Percentiles rank a stretch among this genome's conserved stretches.
Conservation (phyloP, 2,797 vertebrate species). For the Anas georgica region DNA sequence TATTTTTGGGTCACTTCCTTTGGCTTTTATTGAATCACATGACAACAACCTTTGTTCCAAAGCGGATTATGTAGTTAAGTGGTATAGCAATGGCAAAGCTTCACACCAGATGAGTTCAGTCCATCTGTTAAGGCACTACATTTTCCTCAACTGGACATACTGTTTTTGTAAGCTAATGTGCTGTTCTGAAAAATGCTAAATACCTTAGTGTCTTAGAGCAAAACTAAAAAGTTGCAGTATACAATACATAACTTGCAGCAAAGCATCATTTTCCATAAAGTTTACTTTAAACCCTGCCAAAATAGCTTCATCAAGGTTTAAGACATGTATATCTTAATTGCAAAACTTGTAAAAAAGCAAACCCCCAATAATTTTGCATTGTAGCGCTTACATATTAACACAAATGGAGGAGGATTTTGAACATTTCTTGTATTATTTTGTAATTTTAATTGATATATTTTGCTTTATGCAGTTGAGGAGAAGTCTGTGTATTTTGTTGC, state of each 20-base stretch:
- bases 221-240: background rate
- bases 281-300: background rate
- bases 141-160: background rate
- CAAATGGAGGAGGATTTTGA: background rate
- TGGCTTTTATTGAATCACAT: background rate
- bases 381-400: background rate
- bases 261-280: background rate
- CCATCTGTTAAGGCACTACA: background rate
- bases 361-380: background rate
- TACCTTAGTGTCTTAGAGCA: background rate
- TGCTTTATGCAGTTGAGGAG: background rate
- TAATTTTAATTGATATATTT: background rate
- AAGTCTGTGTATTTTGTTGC: background rate
- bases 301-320: background rate
- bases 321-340: background rate
- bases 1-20: background rate
- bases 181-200: background rate
- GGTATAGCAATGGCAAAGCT: background rate
- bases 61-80: background rate
- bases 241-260: background rate
- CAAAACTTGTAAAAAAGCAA: background rate
- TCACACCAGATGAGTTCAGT: background rate
- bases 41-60: background rate
- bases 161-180: background rate
- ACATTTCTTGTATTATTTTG: background rate